phyloP scores from a whole-genome alignment of 1,140 invertebrate genomes.

The Meloidogyne floridensis region DNA sequence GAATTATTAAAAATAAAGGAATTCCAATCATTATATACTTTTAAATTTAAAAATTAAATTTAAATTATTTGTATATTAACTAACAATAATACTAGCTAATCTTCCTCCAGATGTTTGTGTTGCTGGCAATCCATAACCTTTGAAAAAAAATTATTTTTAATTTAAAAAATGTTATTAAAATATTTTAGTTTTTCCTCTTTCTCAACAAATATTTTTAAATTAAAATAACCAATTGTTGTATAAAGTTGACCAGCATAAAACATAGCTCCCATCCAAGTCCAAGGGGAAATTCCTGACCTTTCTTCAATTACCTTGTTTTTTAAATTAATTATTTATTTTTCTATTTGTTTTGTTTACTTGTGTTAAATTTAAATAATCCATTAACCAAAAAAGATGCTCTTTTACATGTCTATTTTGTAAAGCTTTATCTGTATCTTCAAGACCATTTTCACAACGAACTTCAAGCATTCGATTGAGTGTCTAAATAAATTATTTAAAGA shows the following conservation, averaged over 20 bases:
- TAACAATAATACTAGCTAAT: constrained; percentile 53
- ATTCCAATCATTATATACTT: constrained; percentile 63
- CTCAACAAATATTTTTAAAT: too few relatives aligned
- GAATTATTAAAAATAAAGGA: constrained; percentile 61
- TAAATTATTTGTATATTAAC: not conserved
- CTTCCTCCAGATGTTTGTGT: constrained; percentile 55
- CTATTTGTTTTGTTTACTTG: constrained; percentile 48
- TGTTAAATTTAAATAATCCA: constrained; percentile 61
- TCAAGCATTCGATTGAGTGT: constrained; percentile 48
- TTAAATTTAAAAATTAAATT: not conserved
- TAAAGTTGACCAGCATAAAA: constrained; percentile 65
- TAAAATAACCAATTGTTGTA: constrained; percentile 58
- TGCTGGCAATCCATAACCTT: constrained; percentile 61
- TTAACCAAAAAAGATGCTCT: constrained; percentile 60
- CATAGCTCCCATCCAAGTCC: constrained; percentile 61
- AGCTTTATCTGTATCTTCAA: constrained; percentile 4
- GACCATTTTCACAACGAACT: constrained; percentile 47
- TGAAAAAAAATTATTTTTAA: constrained; percentile 30
- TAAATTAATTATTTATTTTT: not conserved
- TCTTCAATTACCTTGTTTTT: constrained; percentile 41
- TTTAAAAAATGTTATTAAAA: not conserved
- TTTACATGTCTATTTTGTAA: constrained; percentile 56
- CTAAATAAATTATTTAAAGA: constrained; percentile 5
- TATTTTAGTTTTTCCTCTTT: too few relatives aligned
- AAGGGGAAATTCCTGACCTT: constrained; percentile 49